A percentile compares a stretch with the other conserved stretches of the same genome.
These are phyloP conservation scores for Drosophila aff. DNA, from an alignment of 1,140 invertebrate genomes.

Conservation along the genomic window DNA sequence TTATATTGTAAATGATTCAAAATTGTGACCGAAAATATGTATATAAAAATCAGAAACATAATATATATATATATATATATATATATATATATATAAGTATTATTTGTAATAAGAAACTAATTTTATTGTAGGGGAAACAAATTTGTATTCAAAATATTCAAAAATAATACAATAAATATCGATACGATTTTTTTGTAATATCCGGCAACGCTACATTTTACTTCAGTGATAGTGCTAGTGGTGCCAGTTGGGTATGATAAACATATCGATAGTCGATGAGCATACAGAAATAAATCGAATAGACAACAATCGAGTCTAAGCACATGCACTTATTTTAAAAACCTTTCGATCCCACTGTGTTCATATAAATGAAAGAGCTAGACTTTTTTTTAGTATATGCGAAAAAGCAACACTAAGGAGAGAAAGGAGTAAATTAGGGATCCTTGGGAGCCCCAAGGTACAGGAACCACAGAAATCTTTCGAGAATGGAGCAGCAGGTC, in stretches of 20 bases:
- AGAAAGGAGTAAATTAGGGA: neutral
- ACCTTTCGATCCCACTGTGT: neutral
- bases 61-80: no score
- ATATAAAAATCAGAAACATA: no score
- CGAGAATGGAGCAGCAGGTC: neutral
- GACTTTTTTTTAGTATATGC: no score
- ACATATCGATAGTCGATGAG: neutral
- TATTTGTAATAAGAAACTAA: no score
- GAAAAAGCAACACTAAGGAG: no score
- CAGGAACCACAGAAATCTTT: neutral
- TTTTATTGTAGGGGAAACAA: no score
- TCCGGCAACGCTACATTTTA: neutral
- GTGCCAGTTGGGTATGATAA: neutral
- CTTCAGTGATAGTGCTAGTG: neutral
- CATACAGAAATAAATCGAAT: neutral
- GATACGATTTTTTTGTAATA: no score
- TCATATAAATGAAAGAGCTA: neutral
- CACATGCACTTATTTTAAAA: neutral
- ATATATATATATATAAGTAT: no score
- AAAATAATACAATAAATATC: no score
- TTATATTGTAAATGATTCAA: no score
- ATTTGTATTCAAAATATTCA: no score
- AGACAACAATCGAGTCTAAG: neutral
- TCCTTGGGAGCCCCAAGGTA: neutral
- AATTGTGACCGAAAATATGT: no score